Evolutionary conservation across 2,888 invertebrate species (phyloP), one percentile per base, ranked within the genome.

Genomic region (Steinernema hermaphroditum): DNA sequence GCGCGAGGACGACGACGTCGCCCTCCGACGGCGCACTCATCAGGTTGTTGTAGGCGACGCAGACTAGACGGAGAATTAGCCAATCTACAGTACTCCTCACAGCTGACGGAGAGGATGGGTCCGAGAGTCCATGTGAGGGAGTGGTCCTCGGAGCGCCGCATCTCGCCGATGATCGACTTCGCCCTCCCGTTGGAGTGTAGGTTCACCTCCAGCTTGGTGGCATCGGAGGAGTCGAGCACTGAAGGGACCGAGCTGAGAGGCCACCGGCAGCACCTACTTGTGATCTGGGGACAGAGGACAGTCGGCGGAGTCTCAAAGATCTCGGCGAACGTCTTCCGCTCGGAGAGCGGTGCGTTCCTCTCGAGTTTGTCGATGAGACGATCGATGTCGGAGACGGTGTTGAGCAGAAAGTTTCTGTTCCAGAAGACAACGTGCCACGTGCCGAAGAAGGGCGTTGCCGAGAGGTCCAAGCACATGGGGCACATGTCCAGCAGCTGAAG

Each of bases 371-470:
- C 78, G 49, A 78, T 79, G 12, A 74, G 49, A 22, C 32, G 29
- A 37, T 80, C 71, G 62, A 78, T 43, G 62, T 78, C 76, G 44
- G 69, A 37, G 16, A 78, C 29, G n/a, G 74, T 71, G 14, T 68
- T 76, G 8, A 77, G 46, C 24, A 54, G 71, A 44, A 78, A 78
- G 44, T 76, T 74, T 14, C 76, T 44, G n/a, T 57, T 70, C 76
- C 79, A 80, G 6, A 78, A 43, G 22, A 74, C 70, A 4, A 79
- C 50, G 41, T 77, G 69, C 78, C 78, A 78, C 14, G 79, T 71
- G 29, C 78, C 78, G 27, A 77, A 62, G 12, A 62, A 32, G 16
- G 62, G 62, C 62, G 62, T 62, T 16, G 27, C 27, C 2, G 27
- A 24, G 16, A 62, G 4, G 32, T 62, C 32, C 2, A 62, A n/a